These are phyloP conservation scores for Mobula birostris DNA, from an alignment of 2,113 vertebrate genomes.

Conservation along the genomic window DNA sequence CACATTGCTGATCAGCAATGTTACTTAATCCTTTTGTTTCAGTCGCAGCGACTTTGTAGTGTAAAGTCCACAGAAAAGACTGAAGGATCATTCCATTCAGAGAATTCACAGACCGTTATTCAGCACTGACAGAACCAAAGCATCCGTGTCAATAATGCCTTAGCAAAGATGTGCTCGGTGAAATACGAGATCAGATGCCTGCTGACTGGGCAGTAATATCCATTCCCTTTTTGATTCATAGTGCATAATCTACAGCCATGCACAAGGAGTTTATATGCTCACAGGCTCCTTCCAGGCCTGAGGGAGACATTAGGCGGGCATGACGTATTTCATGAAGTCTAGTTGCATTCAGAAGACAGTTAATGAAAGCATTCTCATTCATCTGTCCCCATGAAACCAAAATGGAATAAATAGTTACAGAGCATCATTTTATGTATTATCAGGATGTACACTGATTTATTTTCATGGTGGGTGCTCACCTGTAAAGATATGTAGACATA, in stretches of 20 bases:
- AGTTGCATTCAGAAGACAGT: neutral
- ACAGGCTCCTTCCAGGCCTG: neutral
- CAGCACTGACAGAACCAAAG: neutral
- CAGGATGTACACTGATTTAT: neutral
- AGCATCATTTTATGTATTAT: slow-evolving; percentile 11
- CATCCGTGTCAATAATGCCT: neutral
- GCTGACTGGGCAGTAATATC: neutral
- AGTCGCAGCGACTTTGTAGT: neutral
- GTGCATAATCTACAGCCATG: too few species aligned
- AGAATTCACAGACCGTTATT: neutral
- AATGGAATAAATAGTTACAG: neutral
- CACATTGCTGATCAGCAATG: neutral
- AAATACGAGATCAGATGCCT: neutral
- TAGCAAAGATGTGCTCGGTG: neutral
- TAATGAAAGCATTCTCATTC: neutral
- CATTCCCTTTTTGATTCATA: neutral
- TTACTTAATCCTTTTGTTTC: neutral
- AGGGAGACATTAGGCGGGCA: neutral
- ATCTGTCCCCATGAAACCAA: neutral
- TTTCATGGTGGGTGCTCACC: neutral
- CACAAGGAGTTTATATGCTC: neutral
- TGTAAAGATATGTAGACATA: neutral
- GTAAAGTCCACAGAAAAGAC: neutral
- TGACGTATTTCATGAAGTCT: neutral
- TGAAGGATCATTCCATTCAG: neutral